Conservation (phyloP, 2,113 vertebrate genomes). For the Glaucomys volans region DNA sequence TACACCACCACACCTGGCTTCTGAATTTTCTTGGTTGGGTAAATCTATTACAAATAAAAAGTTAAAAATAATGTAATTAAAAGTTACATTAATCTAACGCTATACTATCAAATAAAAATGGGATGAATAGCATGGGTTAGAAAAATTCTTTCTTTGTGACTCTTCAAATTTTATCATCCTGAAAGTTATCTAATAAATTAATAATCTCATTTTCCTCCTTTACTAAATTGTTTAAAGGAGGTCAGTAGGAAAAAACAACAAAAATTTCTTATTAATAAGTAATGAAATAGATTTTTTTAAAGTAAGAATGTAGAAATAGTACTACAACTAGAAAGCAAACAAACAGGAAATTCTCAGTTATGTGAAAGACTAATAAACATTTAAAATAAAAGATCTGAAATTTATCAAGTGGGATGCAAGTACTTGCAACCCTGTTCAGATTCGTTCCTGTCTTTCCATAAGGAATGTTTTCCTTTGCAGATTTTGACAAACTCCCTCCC, state of each 20-base stretch:
- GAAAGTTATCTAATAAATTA: conserved; percentile 39
- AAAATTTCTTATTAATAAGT: too few relatives aligned
- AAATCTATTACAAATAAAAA: conserved; percentile 44
- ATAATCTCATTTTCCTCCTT: background rate
- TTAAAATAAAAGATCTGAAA: conserved; percentile 60
- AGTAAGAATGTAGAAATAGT: conserved; percentile 4
- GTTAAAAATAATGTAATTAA: conserved; percentile 56
- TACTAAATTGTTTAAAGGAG: conserved; percentile 49
- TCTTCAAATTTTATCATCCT: conserved; percentile 51
- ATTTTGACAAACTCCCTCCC: background rate
- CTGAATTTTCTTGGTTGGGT: conserved; percentile 2
- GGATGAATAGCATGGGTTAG: background rate
- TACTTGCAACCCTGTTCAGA: conserved; percentile 49
- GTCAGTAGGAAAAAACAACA: background rate
- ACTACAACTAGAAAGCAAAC: conserved; percentile 27
- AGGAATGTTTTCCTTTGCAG: conserved; percentile 52
- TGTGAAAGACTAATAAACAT: conserved; percentile 38
- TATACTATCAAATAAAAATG: conserved; percentile 21
- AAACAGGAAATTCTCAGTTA: conserved; percentile 52
- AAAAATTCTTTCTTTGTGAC: background rate
- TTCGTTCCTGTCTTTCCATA: conserved; percentile 52
- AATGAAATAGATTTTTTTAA: conserved; percentile 9
- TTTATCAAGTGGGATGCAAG: background rate
- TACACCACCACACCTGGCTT: background rate
- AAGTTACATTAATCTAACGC: background rate